Evolutionary conservation across 2,797 vertebrate species (phyloP), one percentile per base, ranked within the genome.

Genomic region (Bufotes viridis): DNA sequence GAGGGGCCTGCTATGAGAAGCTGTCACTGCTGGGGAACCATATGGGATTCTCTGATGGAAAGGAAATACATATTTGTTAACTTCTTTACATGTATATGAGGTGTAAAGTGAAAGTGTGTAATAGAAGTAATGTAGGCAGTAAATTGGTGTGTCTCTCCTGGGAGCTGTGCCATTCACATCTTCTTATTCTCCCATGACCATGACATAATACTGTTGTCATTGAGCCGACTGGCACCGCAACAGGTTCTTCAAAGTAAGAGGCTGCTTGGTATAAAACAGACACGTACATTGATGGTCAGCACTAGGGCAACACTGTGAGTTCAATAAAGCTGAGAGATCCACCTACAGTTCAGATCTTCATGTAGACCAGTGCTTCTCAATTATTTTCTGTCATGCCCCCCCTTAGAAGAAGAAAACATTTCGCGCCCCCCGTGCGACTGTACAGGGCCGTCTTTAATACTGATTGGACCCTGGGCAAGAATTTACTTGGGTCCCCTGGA

Each of bases 1-100:
- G 42, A 51, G 78, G 34, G 76, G n/a, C 85, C 85, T 49, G 85
- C 85, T 81, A 87, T 13, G 80, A 82, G 42, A 69, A 76, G 80
- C 86, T 82, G 86, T 82, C 60, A 82, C 42, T 65, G 53, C 72
- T 76, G 81, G 42, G 86, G 67, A 49, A 49, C 60, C 29, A 81
- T 24, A 81, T 61, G 67, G 67, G 79, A 65, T 74, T 81, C 34
- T 29, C 51, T 82, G 34, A 63, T 51, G 79, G 57, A 58, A 65
- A 82, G 34, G n/a, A 87, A 82, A 60, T 42, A 81, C 63, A 82
- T 26, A 85, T 75, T 63, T 49, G 15, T 53, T 87, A 79, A 80
- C 78, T 67, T 75, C 70, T 87, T 82, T 82, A 80, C 63, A 69
- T 79, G 61, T 13, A 29, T 51, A 4, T 29, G 34, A 63, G 60